Conservation (phyloP, 2,888 invertebrate genomes). For the Belgica antarctica region DNA sequence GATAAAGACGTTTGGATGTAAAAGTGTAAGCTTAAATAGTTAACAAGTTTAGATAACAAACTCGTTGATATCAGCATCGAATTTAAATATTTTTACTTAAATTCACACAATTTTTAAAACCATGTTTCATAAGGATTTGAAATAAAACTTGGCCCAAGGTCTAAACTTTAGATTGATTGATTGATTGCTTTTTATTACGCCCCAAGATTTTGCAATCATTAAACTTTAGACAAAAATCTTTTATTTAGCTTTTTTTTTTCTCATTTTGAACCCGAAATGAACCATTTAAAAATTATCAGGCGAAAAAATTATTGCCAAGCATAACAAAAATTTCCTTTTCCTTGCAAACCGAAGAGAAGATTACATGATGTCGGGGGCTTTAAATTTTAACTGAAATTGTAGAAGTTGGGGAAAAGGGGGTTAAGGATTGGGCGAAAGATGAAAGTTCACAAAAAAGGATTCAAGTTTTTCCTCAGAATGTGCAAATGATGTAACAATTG, state of each 20-base stretch:
- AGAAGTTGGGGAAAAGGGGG: background rate
- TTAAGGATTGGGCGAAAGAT: background rate
- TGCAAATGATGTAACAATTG: conserved; percentile 16
- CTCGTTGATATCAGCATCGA: too few relatives aligned
- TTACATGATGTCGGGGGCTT: background rate
- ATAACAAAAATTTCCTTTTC: background rate
- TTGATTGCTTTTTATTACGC: too few relatives aligned
- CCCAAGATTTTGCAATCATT: too few relatives aligned
- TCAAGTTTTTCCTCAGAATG: conserved; percentile 13
- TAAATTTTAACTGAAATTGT: too few relatives aligned
- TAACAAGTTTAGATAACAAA: too few relatives aligned
- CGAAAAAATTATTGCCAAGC: conserved; percentile 8
- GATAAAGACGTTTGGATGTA: too few relatives aligned
- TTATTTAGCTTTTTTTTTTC: conserved; percentile 11
- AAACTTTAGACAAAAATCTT: conserved; percentile 15
- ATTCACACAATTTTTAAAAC: too few relatives aligned
- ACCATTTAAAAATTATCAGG: conserved; percentile 23
- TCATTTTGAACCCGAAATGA: conserved; percentile 8
- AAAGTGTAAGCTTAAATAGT: too few relatives aligned
- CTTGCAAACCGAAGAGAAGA: background rate
- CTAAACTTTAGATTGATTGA: too few relatives aligned
- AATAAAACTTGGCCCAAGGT: too few relatives aligned
- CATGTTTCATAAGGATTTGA: too few relatives aligned
- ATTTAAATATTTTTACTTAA: too few relatives aligned
- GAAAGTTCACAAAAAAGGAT: background rate